These are phyloP conservation scores for Drosophila nr. perissopoda DNA, from an alignment of 2,888 invertebrate genomes.

Conservation along the genomic window DNA sequence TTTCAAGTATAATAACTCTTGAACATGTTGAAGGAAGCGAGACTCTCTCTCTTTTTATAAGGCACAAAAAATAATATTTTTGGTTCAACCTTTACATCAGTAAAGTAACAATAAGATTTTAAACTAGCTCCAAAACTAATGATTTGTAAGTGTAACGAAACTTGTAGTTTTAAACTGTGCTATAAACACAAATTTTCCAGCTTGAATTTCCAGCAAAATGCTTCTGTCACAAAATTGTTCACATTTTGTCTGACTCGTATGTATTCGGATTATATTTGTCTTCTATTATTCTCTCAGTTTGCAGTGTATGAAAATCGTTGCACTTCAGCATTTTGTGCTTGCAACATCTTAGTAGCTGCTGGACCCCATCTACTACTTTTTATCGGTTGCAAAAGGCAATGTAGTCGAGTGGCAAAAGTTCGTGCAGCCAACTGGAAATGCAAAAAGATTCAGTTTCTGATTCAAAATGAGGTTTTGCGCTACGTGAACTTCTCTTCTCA, in stretches of 20 bases:
- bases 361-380: constrained; percentile 40
- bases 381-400: constrained; percentile 76
- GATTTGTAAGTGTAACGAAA: not conserved
- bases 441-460: constrained; percentile 49
- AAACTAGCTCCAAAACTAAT: not conserved
- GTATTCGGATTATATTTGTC: not conserved
- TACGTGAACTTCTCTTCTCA: not conserved
- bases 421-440: constrained; percentile 59
- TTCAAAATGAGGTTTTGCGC: constrained; percentile 40
- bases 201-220: not conserved
- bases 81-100: not conserved
- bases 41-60: no score
- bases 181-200: not conserved
- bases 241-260: not conserved
- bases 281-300: not conserved
- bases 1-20: not conserved
- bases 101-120: not conserved
- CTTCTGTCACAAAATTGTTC: not conserved
- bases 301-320: constrained; percentile 17
- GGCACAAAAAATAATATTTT: not conserved
- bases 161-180: not conserved
- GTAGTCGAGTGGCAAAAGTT: constrained; percentile 76
- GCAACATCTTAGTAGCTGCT: constrained; percentile 48
- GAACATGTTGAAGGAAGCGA: not conserved
- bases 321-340: constrained; percentile 20